These are phyloP conservation scores for Heteromormyrus szaboi DNA, from an alignment of 2,797 vertebrate genomes.

Conservation along the genomic window DNA sequence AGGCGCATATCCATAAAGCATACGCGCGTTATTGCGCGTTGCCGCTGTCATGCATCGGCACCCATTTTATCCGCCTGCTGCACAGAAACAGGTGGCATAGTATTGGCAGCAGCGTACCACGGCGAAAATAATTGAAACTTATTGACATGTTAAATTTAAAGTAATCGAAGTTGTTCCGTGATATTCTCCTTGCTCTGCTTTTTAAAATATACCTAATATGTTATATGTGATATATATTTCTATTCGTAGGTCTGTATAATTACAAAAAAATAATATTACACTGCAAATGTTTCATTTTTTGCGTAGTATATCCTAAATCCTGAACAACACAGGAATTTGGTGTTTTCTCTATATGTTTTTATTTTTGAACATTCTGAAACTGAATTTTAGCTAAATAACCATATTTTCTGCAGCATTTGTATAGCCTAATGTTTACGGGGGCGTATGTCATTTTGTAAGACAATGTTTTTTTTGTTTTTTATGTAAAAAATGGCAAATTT, in stretches of 20 bases:
- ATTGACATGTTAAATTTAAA: not conserved
- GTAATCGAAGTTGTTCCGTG: not conserved
- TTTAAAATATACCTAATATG: not conserved
- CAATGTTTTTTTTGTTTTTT: not conserved
- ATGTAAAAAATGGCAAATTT: not conserved
- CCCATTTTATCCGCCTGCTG: constrained; percentile 22
- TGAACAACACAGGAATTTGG: not conserved
- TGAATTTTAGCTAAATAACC: not conserved
- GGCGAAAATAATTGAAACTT: not conserved
- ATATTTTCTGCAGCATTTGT: not conserved
- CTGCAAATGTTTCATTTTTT: not conserved
- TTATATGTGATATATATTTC: not conserved
- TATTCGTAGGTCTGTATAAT: not conserved
- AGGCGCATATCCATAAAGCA: constrained; percentile 34
- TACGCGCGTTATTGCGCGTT: constrained; percentile 26
- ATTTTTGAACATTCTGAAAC: not conserved
- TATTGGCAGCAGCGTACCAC: not conserved
- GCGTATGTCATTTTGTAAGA: not conserved
- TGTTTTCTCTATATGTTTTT: not conserved
- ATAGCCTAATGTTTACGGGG: not conserved
- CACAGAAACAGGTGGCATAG: constrained; percentile 38
- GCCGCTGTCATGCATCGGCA: constrained; percentile 20
- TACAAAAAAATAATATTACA: not conserved
- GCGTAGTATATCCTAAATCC: not conserved
- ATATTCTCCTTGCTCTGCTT: not conserved